A percentile compares a stretch with the other conserved stretches of the same genome.
Conservation (phyloP, 2,113 vertebrate genomes). For the Mesitornis unicolor region DNA sequence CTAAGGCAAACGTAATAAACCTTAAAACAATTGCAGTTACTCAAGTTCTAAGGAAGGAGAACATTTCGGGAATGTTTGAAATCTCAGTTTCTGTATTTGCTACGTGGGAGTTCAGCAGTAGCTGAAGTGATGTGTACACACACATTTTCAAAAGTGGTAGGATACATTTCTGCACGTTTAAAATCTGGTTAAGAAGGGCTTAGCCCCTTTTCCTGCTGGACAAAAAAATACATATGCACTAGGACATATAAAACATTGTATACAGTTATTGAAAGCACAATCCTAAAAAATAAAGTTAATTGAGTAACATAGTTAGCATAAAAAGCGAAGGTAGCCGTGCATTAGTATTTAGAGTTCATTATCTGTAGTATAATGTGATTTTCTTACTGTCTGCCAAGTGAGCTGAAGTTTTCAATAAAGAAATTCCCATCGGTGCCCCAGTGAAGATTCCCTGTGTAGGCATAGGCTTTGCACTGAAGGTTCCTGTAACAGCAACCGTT, state of each 20-base stretch:
- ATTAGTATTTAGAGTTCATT: background rate
- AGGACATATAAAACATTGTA: background rate
- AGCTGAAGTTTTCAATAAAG: background rate
- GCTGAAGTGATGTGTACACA: background rate
- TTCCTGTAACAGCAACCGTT: background rate
- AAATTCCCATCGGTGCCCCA: background rate
- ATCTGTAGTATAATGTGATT: background rate
- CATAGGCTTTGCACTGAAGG: background rate
- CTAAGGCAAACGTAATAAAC: slow-evolving; percentile 11
- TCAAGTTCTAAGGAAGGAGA: background rate
- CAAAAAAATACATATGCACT: background rate
- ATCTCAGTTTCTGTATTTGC: background rate
- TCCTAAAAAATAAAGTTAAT: background rate
- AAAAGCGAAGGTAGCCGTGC: background rate
- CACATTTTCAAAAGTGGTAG: background rate
- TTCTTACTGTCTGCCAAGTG: background rate
- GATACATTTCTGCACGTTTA: background rate
- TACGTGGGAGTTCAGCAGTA: background rate
- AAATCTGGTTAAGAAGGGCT: background rate
- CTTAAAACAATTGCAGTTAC: background rate
- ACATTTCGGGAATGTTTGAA: background rate
- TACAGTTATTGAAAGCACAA: background rate
- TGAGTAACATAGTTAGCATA: background rate
- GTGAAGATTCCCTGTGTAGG: background rate
- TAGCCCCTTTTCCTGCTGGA: background rate